Conservation (phyloP, 2,113 vertebrate species). For the Mormyrus lacerda region DNA sequence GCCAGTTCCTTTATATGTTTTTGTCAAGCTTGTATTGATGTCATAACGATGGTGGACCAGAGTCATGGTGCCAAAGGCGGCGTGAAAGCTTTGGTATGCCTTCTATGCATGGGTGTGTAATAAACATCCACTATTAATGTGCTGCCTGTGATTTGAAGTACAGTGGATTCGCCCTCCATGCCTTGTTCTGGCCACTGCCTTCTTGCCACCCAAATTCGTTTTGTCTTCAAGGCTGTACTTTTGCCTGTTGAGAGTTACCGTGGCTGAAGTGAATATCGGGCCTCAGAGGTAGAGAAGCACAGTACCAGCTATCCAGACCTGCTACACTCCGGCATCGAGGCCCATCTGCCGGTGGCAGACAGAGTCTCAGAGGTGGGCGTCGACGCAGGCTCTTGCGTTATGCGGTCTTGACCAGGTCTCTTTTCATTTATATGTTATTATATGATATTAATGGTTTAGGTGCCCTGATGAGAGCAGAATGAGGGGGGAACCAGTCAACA, state of each 20-base stretch:
- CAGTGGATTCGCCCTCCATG: not conserved
- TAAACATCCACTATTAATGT: no score
- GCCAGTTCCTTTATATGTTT: not conserved
- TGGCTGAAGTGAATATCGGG: not conserved
- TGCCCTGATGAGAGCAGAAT: not conserved
- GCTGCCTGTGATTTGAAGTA: no score
- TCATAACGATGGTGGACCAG: not conserved
- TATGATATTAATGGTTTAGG: not conserved
- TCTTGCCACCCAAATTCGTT: not conserved
- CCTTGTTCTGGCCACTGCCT: not conserved
- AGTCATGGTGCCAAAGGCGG: not conserved
- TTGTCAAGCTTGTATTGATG: not conserved
- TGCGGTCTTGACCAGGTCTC: not conserved
- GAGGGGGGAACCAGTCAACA: no score
- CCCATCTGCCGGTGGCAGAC: not conserved
- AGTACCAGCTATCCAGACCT: not conserved
- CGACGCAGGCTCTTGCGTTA: not conserved
- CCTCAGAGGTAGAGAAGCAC: not conserved
- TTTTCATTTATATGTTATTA: not conserved
- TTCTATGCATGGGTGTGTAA: not conserved
- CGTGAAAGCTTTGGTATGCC: not conserved
- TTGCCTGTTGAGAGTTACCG: not conserved
- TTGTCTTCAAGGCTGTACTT: not conserved
- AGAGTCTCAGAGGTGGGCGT: not conserved
- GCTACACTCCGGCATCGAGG: not conserved